Evolutionary conservation across 1,140 invertebrate genomes (phyloP), one percentile per base, ranked within the genome.

Genomic region (Plectus sambesii): DNA sequence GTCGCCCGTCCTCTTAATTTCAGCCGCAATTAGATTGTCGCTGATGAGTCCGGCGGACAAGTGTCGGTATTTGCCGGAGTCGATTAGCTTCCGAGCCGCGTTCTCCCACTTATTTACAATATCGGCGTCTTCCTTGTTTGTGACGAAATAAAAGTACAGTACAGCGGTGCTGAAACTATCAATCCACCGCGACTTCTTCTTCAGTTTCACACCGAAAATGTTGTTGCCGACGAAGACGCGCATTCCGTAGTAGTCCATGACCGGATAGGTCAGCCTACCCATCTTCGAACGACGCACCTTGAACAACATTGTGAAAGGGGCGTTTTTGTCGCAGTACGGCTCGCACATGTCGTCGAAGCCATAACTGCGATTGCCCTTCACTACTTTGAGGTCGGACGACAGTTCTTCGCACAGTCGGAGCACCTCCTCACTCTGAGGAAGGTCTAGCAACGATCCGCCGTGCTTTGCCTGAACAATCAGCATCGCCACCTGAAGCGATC

Each of bases 281-380:
- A n/a, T n/a, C 48, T 29, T 33, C 48, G 42, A 41, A 68, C 65
- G 47, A 62, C 68, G n/a, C 12, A 65, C 40, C 41, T 66, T 68
- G 9, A 65, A 43, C 45, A 65, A 65, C 2, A 65, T 65, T n/a
- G 68, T 37, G 27, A 65, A 65, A 5, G 64, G 64, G 1, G 62
- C 68, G 25, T 68, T 68, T 33, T 68, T 22, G 41, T 65, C 65
- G 42, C 62, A 65, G 43, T 65, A 65, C 9, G 62, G 62, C 38
- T 68, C 62, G 40, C 62, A 65, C 12, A 65, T 36, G 39, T 68
- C 60, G n/a, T 39, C 46, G 36, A 62, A 65, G 9, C 68, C 4
- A 17, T 26, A 19, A 43, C 25, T 15, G 48, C 55, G n/a, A 33
- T 15, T 23, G n/a, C n/a, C n/a, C n/a, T n/a, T n/a, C n/a, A n/a